phyloP scores from a whole-genome alignment of 1,140 invertebrate species.

The Drosophila asahinai region DNA sequence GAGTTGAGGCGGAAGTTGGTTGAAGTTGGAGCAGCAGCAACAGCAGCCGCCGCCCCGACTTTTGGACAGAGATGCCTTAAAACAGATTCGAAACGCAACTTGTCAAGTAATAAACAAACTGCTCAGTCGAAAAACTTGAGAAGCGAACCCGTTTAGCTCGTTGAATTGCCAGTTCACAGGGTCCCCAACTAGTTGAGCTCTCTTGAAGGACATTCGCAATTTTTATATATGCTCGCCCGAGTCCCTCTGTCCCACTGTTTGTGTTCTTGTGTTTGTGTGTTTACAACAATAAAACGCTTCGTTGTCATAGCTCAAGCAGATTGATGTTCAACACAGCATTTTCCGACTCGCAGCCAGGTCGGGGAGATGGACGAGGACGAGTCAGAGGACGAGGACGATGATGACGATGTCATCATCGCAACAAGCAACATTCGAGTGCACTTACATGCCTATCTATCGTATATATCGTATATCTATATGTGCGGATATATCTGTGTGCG shows the following conservation, averaged over 20 bases:
- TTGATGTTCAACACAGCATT: conserved; percentile 66
- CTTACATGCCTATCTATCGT: conserved; percentile 64
- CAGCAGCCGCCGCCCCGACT: not conserved
- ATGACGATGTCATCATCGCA: conserved; percentile 56
- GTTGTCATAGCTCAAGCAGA: conserved; percentile 79
- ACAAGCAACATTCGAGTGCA: conserved; percentile 64
- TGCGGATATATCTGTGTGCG: conserved; percentile 51
- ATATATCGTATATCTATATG: conserved; percentile 45
- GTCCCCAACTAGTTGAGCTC: conserved; percentile 27
- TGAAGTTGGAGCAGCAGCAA: conserved; percentile 1
- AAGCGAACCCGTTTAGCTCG: conserved; percentile 37
- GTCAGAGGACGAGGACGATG: conserved; percentile 25
- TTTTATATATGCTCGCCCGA: conserved; percentile 18
- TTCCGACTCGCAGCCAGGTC: conserved; percentile 30
- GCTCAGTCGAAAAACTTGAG: conserved; percentile 48
- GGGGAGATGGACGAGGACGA: not conserved
- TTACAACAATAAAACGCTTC: conserved; percentile 81
- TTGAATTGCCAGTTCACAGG: conserved; percentile 42
- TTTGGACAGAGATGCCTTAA: conserved; percentile 19
- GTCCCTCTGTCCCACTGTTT: conserved; percentile 1
- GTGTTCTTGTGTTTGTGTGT: conserved; percentile 21
- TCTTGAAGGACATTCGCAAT: conserved; percentile 27
- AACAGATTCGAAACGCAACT: conserved; percentile 38
- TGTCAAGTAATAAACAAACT: conserved; percentile 51
- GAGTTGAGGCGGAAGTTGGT: conserved; percentile 13